phyloP scores from a whole-genome alignment of 2,888 invertebrate genomes.

The Drosophila paucipuncta region DNA sequence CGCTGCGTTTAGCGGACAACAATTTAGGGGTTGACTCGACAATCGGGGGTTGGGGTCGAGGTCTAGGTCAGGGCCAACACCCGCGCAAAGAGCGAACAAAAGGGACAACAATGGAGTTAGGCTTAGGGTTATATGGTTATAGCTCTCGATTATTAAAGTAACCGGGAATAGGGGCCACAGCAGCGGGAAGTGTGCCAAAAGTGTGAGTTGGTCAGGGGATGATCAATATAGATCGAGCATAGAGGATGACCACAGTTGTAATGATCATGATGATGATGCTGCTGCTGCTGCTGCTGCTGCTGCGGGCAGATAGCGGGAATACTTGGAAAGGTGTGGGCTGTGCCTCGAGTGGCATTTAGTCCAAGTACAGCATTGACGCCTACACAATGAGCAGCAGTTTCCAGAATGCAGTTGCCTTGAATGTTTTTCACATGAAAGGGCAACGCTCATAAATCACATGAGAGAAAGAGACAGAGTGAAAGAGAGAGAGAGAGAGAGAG shows the following conservation, averaged over 20 bases:
- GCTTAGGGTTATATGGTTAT: slow-evolving; percentile 51
- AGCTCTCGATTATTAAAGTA: slow-evolving; percentile 11
- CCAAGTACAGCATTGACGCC: slow-evolving; percentile 63
- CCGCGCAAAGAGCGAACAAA: slow-evolving; percentile 41
- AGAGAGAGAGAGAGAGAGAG: slow-evolving; percentile 3
- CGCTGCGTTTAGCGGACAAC: slow-evolving; percentile 63
- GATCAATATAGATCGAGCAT: slow-evolving; percentile 28
- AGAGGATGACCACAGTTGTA: slow-evolving; percentile 59
- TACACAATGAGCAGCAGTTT: slow-evolving; percentile 60
- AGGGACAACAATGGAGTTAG: slow-evolving; percentile 21
- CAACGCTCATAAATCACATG: slow-evolving; percentile 70
- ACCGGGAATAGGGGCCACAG: slow-evolving; percentile 36
- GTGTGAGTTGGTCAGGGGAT: slow-evolving; percentile 65
- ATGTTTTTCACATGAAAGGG: slow-evolving; percentile 55
- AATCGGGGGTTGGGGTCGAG: slow-evolving; percentile 2
- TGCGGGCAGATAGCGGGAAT: slow-evolving; percentile 30
- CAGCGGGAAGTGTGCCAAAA: slow-evolving; percentile 72
- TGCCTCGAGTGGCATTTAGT: slow-evolving; percentile 62
- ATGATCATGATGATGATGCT: slow-evolving; percentile 26
- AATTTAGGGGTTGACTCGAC: slow-evolving; percentile 25
- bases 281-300: slow-evolving; percentile 17
- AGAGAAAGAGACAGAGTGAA: slow-evolving; percentile 9
- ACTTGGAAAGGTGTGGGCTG: slow-evolving; percentile 55
- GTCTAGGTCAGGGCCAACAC: slow-evolving; percentile 24
- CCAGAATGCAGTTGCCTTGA: slow-evolving; percentile 57